Evolutionary conservation across 2,888 invertebrate species (phyloP).

Genomic region (Cataglyphis altisquamis): DNA sequence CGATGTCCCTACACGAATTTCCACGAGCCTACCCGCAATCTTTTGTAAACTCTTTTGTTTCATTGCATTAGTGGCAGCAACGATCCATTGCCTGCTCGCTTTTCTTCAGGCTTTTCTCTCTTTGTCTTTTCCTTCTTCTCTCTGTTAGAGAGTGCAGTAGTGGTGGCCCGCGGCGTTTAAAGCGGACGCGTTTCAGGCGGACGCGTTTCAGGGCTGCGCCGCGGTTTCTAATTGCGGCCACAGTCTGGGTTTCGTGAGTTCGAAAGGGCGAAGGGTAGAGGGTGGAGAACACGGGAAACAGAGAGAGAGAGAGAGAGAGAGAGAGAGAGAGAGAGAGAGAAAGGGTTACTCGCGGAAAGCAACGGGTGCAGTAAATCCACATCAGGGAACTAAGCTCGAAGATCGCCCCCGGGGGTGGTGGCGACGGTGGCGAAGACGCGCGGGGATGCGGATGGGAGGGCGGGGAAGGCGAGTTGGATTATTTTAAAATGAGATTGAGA

Average conservation of each 20-base stretch:
- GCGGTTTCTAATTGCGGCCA: slow-evolving; percentile 76
- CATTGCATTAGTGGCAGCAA: slow-evolving; percentile 23
- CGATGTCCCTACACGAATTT: slow-evolving; percentile 17
- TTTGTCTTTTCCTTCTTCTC: slow-evolving; percentile 2
- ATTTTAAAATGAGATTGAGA: slow-evolving; percentile 80
- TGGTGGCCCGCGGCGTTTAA: slow-evolving; percentile 63
- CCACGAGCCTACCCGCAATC: slow-evolving; percentile 31
- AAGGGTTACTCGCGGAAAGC: slow-evolving; percentile 43
- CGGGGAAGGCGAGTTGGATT: slow-evolving; percentile 71
- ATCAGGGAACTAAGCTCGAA: slow-evolving; percentile 73
- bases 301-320: too few species aligned
- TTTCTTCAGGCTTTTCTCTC: slow-evolving; percentile 46
- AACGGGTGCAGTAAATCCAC: slow-evolving; percentile 25
- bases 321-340: not conserved
- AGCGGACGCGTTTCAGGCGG: slow-evolving; percentile 47
- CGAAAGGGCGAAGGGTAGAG: slow-evolving; percentile 20
- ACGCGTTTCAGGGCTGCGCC: slow-evolving; percentile 53
- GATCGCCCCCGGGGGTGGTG: slow-evolving; percentile 49
- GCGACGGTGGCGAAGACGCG: slow-evolving; percentile 39
- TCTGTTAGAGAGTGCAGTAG: slow-evolving; percentile 50
- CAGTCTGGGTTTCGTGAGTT: slow-evolving; percentile 56
- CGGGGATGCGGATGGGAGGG: slow-evolving; percentile 59
- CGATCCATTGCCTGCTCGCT: not conserved
- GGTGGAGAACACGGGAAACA: not conserved
- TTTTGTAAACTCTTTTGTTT: slow-evolving; percentile 51